Evolutionary conservation across 2,113 vertebrate genomes (phyloP), one percentile per base, ranked within the genome.

Genomic region (Zootoca vivipara): DNA sequence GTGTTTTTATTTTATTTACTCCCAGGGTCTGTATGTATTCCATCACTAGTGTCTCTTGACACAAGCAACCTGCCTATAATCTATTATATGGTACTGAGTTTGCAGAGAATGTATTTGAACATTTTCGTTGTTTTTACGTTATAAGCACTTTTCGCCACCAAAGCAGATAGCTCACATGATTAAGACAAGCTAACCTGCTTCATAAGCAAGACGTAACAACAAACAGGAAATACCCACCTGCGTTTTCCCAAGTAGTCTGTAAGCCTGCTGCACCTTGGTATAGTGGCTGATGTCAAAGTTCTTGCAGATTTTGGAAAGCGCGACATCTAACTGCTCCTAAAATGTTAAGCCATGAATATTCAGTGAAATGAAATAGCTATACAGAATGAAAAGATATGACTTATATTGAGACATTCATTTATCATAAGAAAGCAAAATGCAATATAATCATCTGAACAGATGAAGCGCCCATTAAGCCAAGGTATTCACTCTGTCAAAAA

Each of bases 271-370:
- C 94, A 99, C 98, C 92, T 99, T 99, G 88, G 98, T 99, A 93
- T 99, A 99, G 96, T 99, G 99, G 80, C 92, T 93, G 81, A 99
- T 95, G 92, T 99, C 99, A 96, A 99, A 99, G 97, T 99, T 97
- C 96, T 99, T 99, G 93, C 99, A 99, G 93, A 99, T 99, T 97
- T 98, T 99, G 20, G 98, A 99, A 89, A 99, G 97, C 0, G 99
- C 99, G 85, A 99, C 98, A 0, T 99, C 99, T 93, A 99, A 87
- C 88, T 99, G 99, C 92, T 99, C 99, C 99, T 99, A 89, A 84
- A 40, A 73, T 90, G 8, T 90, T 64, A 86, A 88, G 84, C 46
- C 1, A 89, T 83, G 88, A 91, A 93, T 3, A 8, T 20, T 77
- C 62, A 78, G 90, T 56, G 85, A 92, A 90, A 91, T 80, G 35